These are phyloP conservation scores for Pollicipes pollicipes DNA, from an alignment of 1,140 invertebrate species.

Conservation along the genomic window DNA sequence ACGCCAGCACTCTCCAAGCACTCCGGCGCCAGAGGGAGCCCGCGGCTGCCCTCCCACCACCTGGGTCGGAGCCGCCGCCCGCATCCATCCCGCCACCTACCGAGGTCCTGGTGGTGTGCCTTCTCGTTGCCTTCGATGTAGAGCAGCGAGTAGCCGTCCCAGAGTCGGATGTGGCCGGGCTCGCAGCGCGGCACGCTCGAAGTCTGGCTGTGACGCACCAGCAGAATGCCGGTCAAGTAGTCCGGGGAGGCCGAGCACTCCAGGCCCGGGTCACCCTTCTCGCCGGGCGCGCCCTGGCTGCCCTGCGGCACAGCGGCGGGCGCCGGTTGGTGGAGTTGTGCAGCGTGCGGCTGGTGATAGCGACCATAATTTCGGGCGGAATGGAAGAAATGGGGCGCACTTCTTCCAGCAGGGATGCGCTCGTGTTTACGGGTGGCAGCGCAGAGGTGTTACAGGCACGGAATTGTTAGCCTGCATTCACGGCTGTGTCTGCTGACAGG, in stretches of 20 bases:
- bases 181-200: constrained; percentile 62
- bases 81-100: no score
- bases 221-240: constrained; percentile 69
- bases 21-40: background rate
- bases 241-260: constrained; percentile 45
- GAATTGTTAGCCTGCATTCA: no score
- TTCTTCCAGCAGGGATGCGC: no score
- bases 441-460: no score
- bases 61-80: no score
- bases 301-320: constrained; percentile 11
- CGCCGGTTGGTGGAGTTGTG: no score
- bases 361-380: no score
- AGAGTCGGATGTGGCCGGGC: constrained; percentile 60
- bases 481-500: no score
- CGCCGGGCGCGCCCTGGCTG: constrained; percentile 12
- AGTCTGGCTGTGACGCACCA: constrained; percentile 84
- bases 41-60: background rate
- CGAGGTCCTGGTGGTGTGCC: constrained; percentile 91
- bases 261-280: constrained; percentile 32
- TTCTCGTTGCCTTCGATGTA: constrained; percentile 94
- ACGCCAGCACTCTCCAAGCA: no score
- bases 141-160: constrained; percentile 91
- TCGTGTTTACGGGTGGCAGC: no score
- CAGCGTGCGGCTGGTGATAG: no score
- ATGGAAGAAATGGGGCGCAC: no score